Conservation (phyloP, 2,888 invertebrate genomes). For the Callinectes sapidus region DNA sequence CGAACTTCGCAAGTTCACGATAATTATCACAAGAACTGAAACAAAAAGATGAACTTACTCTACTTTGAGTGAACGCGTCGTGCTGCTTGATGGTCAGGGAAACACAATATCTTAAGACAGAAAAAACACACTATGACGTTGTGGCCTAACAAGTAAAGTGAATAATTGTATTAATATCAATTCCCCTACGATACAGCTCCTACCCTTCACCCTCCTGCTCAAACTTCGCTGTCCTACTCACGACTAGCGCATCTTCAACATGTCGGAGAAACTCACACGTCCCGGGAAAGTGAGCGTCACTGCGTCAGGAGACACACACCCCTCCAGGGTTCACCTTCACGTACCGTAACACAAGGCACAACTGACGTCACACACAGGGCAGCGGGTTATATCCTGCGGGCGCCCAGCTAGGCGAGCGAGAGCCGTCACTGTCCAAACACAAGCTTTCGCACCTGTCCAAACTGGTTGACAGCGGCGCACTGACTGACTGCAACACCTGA, state of each 20-base stretch:
- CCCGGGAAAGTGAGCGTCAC: neutral
- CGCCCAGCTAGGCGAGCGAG: conserved; percentile 39
- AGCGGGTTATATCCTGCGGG: conserved; percentile 9
- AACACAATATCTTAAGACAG: neutral
- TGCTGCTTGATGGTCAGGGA: neutral
- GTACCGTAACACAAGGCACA: conserved; percentile 52
- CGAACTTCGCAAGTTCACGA: neutral
- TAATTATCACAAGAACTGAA: neutral
- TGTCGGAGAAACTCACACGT: conserved; percentile 1
- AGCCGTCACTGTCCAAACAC: conserved; percentile 46
- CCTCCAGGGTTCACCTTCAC: conserved; percentile 30
- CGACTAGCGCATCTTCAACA: neutral
- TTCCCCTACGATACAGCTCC: neutral
- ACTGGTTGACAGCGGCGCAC: conserved; percentile 63
- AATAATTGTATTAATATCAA: neutral
- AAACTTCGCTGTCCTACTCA: neutral
- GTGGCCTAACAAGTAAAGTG: neutral
- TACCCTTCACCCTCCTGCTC: neutral
- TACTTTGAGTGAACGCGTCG: neutral
- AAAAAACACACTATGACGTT: neutral
- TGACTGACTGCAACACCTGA: conserved; percentile 62
- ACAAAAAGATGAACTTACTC: neutral
- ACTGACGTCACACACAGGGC: conserved; percentile 12
- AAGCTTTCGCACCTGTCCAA: conserved; percentile 64
- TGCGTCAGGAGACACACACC: neutral